Conservation (phyloP, 2,888 invertebrate species). For the Xanthia togata region DNA sequence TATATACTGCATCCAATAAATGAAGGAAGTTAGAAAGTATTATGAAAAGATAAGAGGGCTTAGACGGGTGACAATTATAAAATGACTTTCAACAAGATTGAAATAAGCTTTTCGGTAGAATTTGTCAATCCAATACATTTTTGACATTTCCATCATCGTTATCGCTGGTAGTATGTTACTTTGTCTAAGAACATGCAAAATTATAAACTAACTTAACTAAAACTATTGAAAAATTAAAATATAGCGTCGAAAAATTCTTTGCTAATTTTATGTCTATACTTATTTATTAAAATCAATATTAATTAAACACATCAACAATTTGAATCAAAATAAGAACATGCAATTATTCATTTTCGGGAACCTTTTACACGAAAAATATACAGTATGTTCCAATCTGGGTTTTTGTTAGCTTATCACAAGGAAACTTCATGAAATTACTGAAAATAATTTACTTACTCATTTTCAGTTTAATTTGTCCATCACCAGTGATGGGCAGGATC, state of each 20-base stretch:
- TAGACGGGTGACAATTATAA: too few species aligned
- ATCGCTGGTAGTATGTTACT: background rate
- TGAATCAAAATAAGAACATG: too few species aligned
- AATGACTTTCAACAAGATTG: background rate
- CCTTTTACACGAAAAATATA: too few species aligned
- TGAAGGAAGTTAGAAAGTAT: background rate
- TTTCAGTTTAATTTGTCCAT: constrained; percentile 71
- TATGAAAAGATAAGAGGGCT: background rate
- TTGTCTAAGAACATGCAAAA: background rate
- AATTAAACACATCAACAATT: too few species aligned
- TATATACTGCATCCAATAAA: background rate
- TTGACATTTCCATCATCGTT: background rate
- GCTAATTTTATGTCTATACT: too few species aligned
- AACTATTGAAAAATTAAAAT: too few species aligned
- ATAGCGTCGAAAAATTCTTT: too few species aligned
- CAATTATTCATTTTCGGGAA: background rate
- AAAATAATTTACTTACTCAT: constrained; percentile 52
- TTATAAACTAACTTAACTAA: too few species aligned
- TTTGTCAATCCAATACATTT: too few species aligned
- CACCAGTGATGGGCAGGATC: constrained; percentile 73
- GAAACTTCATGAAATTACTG: background rate
- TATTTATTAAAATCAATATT: too few species aligned
- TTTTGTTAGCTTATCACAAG: background rate
- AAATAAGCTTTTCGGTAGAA: background rate
- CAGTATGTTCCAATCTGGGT: background rate